Base-by-base conservation (phyloP, 2,888 invertebrate species). In the Polydrusus tereticollis region DNA sequence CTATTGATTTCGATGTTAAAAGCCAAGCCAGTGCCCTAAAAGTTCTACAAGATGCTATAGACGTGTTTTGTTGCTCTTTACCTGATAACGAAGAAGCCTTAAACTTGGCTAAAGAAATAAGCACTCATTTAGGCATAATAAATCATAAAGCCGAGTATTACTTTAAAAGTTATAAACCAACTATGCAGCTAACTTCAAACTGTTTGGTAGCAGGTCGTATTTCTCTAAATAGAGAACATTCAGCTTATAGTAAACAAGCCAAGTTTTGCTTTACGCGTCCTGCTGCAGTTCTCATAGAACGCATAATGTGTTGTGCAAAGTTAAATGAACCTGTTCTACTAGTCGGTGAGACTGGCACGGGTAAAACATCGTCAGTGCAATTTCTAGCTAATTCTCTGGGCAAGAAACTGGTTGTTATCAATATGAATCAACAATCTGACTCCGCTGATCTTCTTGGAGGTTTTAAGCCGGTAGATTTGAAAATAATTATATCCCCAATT, bases 371-470 rank as follows among this genome's bases (percentile, higher is more conserved):
- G 0, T 92, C 95, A 0, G 91, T 99, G 0, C 99, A 99, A 83
- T 96, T 94, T 85, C 87, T 99, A 65, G 95, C 98, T 0, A 89
- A 91, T 73, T 91, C 93, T 76, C 91, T 95, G 0, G 93, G 95
- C 0, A 93, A 95, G 77, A 94, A 93, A 81, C 87, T 99, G 29
- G 88, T 94, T 29, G 98, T 99, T 0, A 94, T 99, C 21, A 99
- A 99, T 83, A 95, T 99, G 95, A 99, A 98, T 83, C 98, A 99
- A 82, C 99, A 99, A 83, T 98, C 97, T 52, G 99, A 99, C 86
- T 95, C 95, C 7, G 93, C 96, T 0, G 99, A 99, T 87, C 88
- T 99, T 41, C 88, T 99, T 0, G 99, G 99, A 68, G 99, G 99
- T 75, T 96, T 95, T 83, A 99, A 98, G 85, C 99, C 99, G 0